Conservation (phyloP, 2,888 invertebrate genomes). For the Hedya salicella region DNA sequence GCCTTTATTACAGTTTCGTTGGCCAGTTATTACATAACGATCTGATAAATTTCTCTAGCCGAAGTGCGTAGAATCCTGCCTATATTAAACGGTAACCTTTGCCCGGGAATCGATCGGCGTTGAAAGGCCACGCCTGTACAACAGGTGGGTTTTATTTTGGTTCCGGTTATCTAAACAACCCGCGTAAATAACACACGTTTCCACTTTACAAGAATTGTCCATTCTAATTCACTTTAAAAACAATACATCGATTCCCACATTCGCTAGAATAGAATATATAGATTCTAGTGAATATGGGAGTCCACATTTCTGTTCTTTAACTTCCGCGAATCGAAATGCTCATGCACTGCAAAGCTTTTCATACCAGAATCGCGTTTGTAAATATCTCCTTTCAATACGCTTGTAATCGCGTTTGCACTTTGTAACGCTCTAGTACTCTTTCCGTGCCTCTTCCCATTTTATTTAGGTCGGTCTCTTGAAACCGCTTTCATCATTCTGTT, state of each 20-base stretch:
- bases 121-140: slow-evolving; percentile 55
- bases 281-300: neutral
- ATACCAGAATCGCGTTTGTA: neutral
- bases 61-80: neutral
- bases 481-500: too few species aligned
- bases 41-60: neutral
- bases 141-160: slow-evolving; percentile 63
- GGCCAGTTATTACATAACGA: neutral
- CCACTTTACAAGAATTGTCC: neutral
- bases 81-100: slow-evolving; percentile 23
- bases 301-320: slow-evolving; percentile 15
- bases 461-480: too few species aligned
- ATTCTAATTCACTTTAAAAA: slow-evolving; percentile 24
- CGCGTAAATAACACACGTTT: slow-evolving; percentile 41
- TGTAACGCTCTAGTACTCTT: too few species aligned
- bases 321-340: slow-evolving; percentile 9
- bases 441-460: too few species aligned
- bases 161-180: slow-evolving; percentile 61
- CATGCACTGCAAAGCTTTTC: neutral
- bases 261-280: too few species aligned
- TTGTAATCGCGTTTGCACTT: too few species aligned
- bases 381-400: too few species aligned
- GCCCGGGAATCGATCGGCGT: slow-evolving; percentile 56
- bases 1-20: too few species aligned
- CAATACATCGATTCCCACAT: too few species aligned